Evolutionary conservation across 2,113 vertebrate genomes (phyloP), one percentile per base, ranked within the genome.

Genomic region (Halcyon malimbica): DNA sequence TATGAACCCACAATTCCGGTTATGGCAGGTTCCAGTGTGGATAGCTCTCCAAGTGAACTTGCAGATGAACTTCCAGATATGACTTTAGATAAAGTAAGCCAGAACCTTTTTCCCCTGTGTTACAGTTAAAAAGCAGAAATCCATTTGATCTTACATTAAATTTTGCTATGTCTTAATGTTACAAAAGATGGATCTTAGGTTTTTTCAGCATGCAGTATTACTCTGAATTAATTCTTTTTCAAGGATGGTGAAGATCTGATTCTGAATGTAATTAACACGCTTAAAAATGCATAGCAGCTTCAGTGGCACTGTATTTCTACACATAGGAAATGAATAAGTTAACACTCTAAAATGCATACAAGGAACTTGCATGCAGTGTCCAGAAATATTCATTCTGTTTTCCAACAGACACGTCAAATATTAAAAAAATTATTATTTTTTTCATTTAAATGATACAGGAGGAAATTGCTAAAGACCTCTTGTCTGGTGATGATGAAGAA

Each of bases 381-480:
- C 19, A 42, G 51, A 73, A 93, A n/a, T 83, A n/a, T 20, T 75
- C 79, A 62, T 44, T 87, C 46, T 53, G 31, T 25, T 23, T 85
- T 93, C 29, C 33, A 73, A 3, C 8, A 39, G 10, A 15, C 3
- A 14, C 67, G 17, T 35, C 20, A 53, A 31, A 9, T 85, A 48
- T 37, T 42, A 70, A 23, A 73, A 59, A 9, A 1, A 41, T 35
- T 67, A n/a, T 50, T n/a, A 4, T 90, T 74, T 51, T 51, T 93
- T 39, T 93, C 53, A 51, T 97, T 81, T 71, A 87, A 21, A 95
- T 90, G 24, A 83, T 87, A 29, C 62, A 99, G 99, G 99, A 99
- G 96, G 99, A 99, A 97, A 99, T 99, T 26, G 99, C 99, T 63
- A 99, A 99, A 98, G 99, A 99, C 94, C 98, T 99, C n/a, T 96